Conservation (phyloP, 2,888 invertebrate species). For the Cryptus armator region DNA sequence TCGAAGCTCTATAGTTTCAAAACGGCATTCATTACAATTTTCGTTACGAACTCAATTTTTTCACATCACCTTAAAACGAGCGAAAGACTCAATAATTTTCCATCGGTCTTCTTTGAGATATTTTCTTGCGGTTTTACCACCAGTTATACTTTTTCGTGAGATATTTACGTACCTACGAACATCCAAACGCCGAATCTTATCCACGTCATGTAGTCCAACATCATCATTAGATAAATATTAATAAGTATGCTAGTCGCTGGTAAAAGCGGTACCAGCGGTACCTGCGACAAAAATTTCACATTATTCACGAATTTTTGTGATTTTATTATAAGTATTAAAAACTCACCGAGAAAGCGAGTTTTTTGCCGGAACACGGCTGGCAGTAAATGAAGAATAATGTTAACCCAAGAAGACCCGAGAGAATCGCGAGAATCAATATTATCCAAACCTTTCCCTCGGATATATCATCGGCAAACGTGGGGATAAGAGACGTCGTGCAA, state of each 20-base stretch:
- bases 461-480: constrained; percentile 71
- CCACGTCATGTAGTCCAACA: constrained; percentile 93
- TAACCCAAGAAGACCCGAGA: constrained; percentile 68
- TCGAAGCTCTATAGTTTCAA: no score
- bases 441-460: constrained; percentile 63
- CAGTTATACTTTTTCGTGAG: not conserved
- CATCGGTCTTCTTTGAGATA: no score
- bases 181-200: constrained; percentile 94
- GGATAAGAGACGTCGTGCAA: constrained; percentile 69
- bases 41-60: no score
- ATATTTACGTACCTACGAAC: constrained; percentile 88
- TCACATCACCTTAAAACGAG: no score
- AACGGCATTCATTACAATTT: no score
- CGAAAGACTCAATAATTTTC: no score
- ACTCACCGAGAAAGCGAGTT: constrained; percentile 82
- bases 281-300: constrained; percentile 77
- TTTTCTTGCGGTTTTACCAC: constrained; percentile 1
- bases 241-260: constrained; percentile 93
- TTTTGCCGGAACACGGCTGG: constrained; percentile 82
- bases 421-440: constrained; percentile 69
- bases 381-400: constrained; percentile 77
- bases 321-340: not conserved
- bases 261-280: constrained; percentile 93
- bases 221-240: constrained; percentile 94
- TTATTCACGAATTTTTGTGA: not conserved